Evolutionary conservation across 2,797 vertebrate species (phyloP).

Genomic region (Iguana delicatissima): DNA sequence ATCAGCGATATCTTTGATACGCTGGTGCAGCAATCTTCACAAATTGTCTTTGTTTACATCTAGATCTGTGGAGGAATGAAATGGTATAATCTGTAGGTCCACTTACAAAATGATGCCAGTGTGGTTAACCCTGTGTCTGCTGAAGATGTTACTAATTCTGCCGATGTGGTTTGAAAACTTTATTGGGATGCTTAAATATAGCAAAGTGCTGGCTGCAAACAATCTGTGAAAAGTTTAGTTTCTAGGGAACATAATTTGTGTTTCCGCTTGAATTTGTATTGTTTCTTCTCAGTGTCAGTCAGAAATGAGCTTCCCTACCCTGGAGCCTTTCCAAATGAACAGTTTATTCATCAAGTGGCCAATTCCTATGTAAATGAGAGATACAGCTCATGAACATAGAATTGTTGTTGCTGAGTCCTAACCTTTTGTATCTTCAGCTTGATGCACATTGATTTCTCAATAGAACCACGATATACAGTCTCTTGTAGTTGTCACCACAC

Average conservation of each 20-base stretch:
- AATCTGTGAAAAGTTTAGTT: background rate
- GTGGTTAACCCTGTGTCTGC: background rate
- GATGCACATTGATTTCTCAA: background rate
- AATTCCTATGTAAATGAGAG: background rate
- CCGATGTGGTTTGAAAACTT: background rate
- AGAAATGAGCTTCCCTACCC: no score
- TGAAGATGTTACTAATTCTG: background rate
- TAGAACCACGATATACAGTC: background rate
- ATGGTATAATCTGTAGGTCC: no score
- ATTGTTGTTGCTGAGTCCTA: background rate
- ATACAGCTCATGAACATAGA: background rate
- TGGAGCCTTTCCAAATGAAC: background rate
- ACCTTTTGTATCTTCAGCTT: background rate
- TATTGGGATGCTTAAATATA: background rate
- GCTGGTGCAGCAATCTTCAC: background rate
- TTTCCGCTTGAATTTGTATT: background rate
- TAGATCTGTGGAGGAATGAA: background rate
- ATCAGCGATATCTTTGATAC: background rate
- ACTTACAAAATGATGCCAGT: background rate
- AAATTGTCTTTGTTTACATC: background rate
- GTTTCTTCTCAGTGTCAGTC: background rate
- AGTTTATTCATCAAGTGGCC: background rate
- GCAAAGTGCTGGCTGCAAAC: background rate
- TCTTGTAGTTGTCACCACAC: background rate
- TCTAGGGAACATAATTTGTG: background rate